Evolutionary conservation across 2,888 invertebrate genomes (phyloP), one percentile per base, ranked within the genome.

Genomic region (Invenusta paracnida): DNA sequence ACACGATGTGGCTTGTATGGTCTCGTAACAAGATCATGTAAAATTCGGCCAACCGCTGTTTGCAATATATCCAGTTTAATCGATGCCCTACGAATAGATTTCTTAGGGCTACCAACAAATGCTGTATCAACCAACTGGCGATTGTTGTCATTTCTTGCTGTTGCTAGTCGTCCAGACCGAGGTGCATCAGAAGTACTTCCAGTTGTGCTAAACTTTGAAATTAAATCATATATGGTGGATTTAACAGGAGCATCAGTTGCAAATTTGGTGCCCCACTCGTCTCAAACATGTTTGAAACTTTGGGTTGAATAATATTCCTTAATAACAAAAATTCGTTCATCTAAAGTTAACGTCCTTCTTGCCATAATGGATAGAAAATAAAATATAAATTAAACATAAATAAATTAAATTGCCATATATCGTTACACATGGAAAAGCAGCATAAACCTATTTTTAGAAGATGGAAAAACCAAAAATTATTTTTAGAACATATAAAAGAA

Each of bases 131-230:
- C 73, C 73, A 73, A 73, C 73, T 73, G 73, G 25, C 73, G 17
- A 73, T 73, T 73, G 25, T 73, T 23, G 73, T 73, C 11, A 73
- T 23, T 73, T 73, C 27, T 13, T 73, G 25, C 27, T 5, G 73
- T 73, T 73, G 73, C 27, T 73, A 23, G 73, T 23, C 73, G 23
- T 73, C 11, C 73, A 73, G 73, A 73, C 73, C 27, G 73, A 25
- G 25, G 73, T 73, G 73, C 73, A 73, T 73, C 73, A 73, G 73
- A 73, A 73, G 73, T 73, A 73, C 73, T 73, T 73, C 73, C 27
- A 23, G 73, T 73, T 73, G 73, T 73, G 73, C 73, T 73, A 73
- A 73, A 73, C 73, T 23, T 73, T 73, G 11, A 73, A 23, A 73
- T 73, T n/a, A 73, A 73, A 5, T 73, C 2, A 73, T 73, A 73